These are phyloP conservation scores for Hemibagrus guttatus DNA, from an alignment of 2,797 vertebrate species.

Conservation along the genomic window DNA sequence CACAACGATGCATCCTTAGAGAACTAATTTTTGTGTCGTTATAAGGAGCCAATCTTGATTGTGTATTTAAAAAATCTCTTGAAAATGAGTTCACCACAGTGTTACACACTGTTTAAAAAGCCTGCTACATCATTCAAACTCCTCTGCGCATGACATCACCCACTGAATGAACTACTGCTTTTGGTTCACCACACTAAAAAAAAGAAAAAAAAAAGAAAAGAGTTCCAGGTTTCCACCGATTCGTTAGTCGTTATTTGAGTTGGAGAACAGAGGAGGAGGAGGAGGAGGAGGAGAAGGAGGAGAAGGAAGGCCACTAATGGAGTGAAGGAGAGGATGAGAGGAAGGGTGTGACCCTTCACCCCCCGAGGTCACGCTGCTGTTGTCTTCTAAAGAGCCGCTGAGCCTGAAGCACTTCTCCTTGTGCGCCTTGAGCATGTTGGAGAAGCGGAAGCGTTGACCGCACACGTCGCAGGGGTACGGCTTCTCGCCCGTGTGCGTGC, in stretches of 20 bases:
- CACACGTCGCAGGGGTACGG: slow-evolving; percentile 93
- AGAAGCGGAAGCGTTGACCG: slow-evolving; percentile 93
- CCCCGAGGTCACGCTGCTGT: slow-evolving; percentile 62
- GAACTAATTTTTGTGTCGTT: slow-evolving; percentile 28
- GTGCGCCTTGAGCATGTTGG: slow-evolving; percentile 98
- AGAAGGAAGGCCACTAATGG: slow-evolving; percentile 76
- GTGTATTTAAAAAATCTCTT: slow-evolving; percentile 57
- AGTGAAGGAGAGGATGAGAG: slow-evolving; percentile 79
- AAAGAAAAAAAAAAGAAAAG: neutral
- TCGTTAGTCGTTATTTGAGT: slow-evolving; percentile 78
- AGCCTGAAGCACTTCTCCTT: slow-evolving; percentile 93
- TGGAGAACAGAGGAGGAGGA: slow-evolving; percentile 81
- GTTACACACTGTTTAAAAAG: slow-evolving; percentile 42
- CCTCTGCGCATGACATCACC: slow-evolving; percentile 24
- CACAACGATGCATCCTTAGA: neutral
- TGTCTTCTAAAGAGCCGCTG: slow-evolving; percentile 78
- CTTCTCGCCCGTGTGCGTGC: slow-evolving; percentile 95
- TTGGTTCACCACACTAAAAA: slow-evolving; percentile 41
- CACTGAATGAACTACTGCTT: slow-evolving; percentile 44
- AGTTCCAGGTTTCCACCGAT: neutral
- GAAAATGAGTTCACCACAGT: slow-evolving; percentile 44
- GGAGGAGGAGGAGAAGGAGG: slow-evolving; percentile 58
- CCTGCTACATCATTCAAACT: slow-evolving; percentile 35
- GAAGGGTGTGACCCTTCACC: slow-evolving; percentile 62
- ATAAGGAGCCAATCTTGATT: slow-evolving; percentile 35